Conservation (phyloP, 1,140 invertebrate genomes). For the Hormaphis cornu region DNA sequence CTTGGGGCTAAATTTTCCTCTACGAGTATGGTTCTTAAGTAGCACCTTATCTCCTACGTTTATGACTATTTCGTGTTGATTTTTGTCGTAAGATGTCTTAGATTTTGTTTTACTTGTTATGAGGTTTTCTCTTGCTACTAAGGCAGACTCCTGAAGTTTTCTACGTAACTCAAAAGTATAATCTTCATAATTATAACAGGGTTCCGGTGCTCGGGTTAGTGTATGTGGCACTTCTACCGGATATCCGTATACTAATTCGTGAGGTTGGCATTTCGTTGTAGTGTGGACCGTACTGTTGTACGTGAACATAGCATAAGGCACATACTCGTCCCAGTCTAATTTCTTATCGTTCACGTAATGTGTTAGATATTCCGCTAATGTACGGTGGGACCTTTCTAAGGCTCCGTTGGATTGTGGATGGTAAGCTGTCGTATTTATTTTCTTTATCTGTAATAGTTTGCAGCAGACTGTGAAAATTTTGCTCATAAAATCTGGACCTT, state of each 20-base stretch:
- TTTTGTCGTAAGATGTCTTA: no score
- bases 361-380: conserved; percentile 18
- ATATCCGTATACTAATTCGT: conserved; percentile 20
- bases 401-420: conserved; percentile 42
- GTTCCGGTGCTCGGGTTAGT: not conserved
- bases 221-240: not conserved
- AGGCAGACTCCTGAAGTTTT: conserved; percentile 38
- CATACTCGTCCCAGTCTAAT: conserved; percentile 37
- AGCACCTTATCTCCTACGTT: no score
- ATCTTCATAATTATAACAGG: not conserved
- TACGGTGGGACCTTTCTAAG: conserved; percentile 15
- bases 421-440: conserved; percentile 40
- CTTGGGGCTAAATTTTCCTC: no score
- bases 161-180: not conserved
- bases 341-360: conserved; percentile 33
- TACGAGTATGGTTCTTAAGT: no score
- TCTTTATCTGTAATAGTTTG: conserved; percentile 36
- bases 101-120: conserved; percentile 38
- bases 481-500: not conserved
- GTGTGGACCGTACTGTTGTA: conserved; percentile 23
- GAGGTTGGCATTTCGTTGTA: conserved; percentile 23
- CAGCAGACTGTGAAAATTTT: conserved; percentile 30
- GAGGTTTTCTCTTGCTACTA: conserved; percentile 39
- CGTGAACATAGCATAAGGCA: conserved; percentile 26
- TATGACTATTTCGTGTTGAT: no score